Conservation (phyloP, 2,113 vertebrate genomes). For the Isurus oxyrinchus region DNA sequence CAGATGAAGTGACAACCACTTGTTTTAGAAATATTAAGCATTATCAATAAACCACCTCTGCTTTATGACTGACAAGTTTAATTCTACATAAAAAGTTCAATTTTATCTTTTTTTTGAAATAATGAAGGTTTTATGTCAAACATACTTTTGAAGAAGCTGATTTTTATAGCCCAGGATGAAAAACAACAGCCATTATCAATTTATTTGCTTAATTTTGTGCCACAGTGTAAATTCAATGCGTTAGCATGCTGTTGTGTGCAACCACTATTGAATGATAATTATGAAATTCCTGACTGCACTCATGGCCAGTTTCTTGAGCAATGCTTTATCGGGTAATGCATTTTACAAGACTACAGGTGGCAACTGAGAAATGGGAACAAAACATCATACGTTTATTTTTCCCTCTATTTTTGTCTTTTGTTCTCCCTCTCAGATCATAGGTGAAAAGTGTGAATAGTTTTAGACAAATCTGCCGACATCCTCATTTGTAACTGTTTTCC, state of each 20-base stretch:
- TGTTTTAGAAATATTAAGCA: background rate
- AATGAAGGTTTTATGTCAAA: background rate
- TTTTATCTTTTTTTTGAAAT: background rate
- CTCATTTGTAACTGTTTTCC: background rate
- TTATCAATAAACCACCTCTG: background rate
- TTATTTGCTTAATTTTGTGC: slow-evolving; percentile 17
- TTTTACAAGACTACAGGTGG: background rate
- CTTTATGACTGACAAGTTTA: background rate
- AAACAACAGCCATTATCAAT: background rate
- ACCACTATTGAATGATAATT: slow-evolving; percentile 19
- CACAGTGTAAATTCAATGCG: background rate
- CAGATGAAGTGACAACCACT: background rate
- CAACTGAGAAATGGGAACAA: background rate
- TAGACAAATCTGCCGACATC: background rate
- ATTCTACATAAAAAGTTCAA: background rate
- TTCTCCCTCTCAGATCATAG: background rate
- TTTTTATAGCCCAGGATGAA: background rate
- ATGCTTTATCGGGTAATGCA: background rate
- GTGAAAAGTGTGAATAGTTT: background rate
- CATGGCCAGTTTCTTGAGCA: slow-evolving; percentile 26
- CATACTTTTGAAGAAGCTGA: background rate
- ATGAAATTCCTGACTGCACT: slow-evolving; percentile 9
- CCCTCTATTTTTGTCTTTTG: background rate
- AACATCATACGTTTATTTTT: background rate
- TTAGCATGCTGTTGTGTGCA: background rate